Evolutionary conservation across 2,113 vertebrate genomes (phyloP).

Genomic region (Saccopteryx bilineata): DNA sequence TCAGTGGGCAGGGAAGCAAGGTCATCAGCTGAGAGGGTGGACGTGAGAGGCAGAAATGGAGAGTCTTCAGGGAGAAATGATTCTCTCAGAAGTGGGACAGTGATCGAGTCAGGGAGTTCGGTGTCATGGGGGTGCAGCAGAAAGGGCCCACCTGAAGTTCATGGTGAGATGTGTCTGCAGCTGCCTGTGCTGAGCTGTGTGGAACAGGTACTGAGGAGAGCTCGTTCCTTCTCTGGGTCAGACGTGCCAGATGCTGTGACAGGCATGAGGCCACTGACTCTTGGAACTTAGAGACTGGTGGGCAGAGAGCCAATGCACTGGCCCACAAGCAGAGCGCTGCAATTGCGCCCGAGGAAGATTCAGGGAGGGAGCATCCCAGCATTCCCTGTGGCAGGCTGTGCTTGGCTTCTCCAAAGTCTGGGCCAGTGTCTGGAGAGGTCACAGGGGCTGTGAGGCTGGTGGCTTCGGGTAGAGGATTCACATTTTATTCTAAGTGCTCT

Average conservation of each 20-base stretch:
- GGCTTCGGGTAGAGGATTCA: not conserved
- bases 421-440: not conserved
- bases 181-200: not conserved
- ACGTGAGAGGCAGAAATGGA: not conserved
- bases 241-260: not conserved
- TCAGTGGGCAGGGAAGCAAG: not conserved
- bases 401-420: not conserved
- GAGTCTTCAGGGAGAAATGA: not conserved
- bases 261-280: not conserved
- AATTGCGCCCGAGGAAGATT: not conserved
- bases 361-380: not conserved
- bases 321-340: fast-evolving
- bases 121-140: not conserved
- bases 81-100: not conserved
- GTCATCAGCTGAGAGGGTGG: not conserved
- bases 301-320: not conserved
- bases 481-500: not conserved
- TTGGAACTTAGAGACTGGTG: not conserved
- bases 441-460: not conserved
- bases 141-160: not conserved
- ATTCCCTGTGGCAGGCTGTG: not conserved
- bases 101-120: not conserved
- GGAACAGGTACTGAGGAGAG: not conserved
- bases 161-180: not conserved
- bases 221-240: not conserved